phyloP scores from a whole-genome alignment of 1,140 invertebrate species.

The Drosophila pruinosa region DNA sequence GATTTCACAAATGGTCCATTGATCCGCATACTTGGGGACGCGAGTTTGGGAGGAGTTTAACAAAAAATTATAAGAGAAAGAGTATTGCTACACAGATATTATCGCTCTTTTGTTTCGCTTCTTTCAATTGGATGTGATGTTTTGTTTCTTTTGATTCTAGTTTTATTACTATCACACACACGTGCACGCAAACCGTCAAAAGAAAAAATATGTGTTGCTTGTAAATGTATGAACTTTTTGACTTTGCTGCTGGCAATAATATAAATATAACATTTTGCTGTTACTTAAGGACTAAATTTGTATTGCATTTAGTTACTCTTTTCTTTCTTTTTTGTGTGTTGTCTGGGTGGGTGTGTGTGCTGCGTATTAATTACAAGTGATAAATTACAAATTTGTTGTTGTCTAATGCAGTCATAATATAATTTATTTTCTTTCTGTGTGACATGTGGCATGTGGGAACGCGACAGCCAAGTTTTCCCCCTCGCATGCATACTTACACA shows the following conservation, averaged over 20 bases:
- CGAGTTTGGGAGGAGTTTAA: neutral
- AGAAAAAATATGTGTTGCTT: neutral
- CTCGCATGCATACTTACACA: neutral
- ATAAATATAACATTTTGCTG: slow-evolving; percentile 49
- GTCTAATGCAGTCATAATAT: neutral
- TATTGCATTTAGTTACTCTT: slow-evolving; percentile 23
- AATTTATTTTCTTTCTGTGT: neutral
- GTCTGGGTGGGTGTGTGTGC: slow-evolving; percentile 14
- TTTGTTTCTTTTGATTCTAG: neutral
- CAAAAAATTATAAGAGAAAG: neutral
- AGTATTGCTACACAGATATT: slow-evolving; percentile 7
- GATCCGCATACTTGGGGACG: neutral
- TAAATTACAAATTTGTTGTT: slow-evolving; percentile 13
- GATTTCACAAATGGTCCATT: neutral
- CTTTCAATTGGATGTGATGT: slow-evolving; percentile 6
- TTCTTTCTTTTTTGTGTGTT: slow-evolving; percentile 10
- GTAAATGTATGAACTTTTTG: neutral
- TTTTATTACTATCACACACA: neutral
- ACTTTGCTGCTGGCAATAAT: too few relatives aligned
- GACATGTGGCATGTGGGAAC: neutral
- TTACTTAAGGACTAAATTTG: slow-evolving; percentile 59
- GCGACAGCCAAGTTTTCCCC: neutral
- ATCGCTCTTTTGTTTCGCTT: neutral
- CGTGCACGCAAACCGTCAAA: neutral
- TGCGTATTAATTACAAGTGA: slow-evolving; percentile 45